These are phyloP conservation scores for Zygogramma bicolorata DNA, from an alignment of 2,888 invertebrate genomes.

Conservation along the genomic window DNA sequence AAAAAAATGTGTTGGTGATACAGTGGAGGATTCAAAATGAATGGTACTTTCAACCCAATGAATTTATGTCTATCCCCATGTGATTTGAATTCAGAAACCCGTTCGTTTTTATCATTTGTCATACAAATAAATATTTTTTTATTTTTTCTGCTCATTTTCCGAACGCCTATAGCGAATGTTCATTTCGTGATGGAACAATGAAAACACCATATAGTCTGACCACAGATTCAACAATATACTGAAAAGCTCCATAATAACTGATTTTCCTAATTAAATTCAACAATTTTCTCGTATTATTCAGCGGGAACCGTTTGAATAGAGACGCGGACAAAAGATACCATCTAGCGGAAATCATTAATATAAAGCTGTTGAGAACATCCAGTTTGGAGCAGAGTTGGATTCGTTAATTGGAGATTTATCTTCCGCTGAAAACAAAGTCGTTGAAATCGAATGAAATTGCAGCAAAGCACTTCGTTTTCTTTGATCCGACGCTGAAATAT, in stretches of 20 bases:
- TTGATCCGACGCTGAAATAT: constrained; percentile 4
- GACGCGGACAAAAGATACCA: not conserved
- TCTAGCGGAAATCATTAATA: constrained; percentile 5
- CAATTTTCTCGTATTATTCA: not conserved
- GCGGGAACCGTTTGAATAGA: not conserved
- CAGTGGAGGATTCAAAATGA: too few relatives aligned
- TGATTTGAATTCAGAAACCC: too few relatives aligned
- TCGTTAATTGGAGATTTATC: constrained; percentile 12
- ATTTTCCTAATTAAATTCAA: constrained; percentile 1
- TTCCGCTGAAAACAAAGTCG: constrained; percentile 4
- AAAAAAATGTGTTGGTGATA: too few relatives aligned
- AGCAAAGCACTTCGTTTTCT: not conserved
- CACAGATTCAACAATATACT: not conserved
- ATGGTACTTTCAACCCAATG: too few relatives aligned
- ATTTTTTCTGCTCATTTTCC: too few relatives aligned
- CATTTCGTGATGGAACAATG: too few relatives aligned
- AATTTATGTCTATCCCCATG: too few relatives aligned
- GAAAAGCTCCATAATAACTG: not conserved
- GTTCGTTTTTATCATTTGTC: too few relatives aligned
- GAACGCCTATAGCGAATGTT: too few relatives aligned
- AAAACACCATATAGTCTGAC: not conserved
- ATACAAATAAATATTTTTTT: too few relatives aligned
- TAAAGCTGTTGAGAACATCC: not conserved
- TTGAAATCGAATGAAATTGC: constrained; percentile 1
- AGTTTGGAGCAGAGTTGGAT: constrained; percentile 9